These are phyloP conservation scores for Anhinga anhinga DNA, from an alignment of 2,113 vertebrate species.

Conservation along the genomic window DNA sequence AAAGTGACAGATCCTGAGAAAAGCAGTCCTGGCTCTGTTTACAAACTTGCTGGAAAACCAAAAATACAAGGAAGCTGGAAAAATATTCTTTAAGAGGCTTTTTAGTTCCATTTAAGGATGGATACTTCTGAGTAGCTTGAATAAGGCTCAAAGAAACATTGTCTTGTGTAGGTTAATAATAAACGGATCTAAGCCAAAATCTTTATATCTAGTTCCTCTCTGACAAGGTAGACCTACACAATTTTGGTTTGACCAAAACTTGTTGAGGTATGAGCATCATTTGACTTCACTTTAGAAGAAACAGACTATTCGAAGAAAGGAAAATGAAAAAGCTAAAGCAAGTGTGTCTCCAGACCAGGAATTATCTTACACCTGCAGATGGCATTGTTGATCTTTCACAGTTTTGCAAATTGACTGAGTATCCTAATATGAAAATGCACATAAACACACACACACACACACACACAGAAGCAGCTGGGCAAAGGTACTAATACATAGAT, in stretches of 20 bases:
- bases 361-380: constrained; percentile 64
- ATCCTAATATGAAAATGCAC: neutral
- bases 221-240: neutral
- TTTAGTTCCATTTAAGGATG: neutral
- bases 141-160: neutral
- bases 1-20: neutral
- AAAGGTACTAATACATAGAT: constrained; percentile 65
- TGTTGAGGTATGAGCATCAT: neutral
- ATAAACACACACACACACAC: neutral
- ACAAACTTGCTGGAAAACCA: neutral
- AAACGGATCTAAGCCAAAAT: neutral
- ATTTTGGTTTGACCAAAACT: neutral
- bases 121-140: neutral
- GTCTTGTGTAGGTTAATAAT: neutral
- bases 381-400: constrained; percentile 75
- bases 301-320: neutral
- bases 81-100: neutral
- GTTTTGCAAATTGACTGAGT: neutral
- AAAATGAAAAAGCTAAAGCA: neutral
- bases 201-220: neutral
- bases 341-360: neutral
- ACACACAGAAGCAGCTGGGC: neutral
- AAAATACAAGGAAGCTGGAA: neutral
- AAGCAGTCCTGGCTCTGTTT: neutral
- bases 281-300: neutral